These are phyloP conservation scores for Nothoprocta pentlandii DNA, from an alignment of 2,113 vertebrate genomes.

Conservation along the genomic window DNA sequence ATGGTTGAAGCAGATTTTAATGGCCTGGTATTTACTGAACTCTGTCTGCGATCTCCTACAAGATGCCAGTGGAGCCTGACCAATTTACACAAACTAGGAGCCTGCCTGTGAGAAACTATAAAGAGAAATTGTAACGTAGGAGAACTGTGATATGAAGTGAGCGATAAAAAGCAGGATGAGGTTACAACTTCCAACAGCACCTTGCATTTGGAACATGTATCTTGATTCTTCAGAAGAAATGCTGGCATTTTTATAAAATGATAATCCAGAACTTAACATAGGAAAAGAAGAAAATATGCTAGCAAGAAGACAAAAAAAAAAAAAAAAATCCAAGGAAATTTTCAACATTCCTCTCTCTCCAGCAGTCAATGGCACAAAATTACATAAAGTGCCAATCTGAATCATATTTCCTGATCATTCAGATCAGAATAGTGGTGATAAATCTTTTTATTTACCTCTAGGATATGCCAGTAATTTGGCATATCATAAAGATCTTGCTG, in stretches of 20 bases:
- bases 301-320: neutral
- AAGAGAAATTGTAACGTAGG: neutral
- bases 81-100: neutral
- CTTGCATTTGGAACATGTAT: slow-evolving; percentile 8
- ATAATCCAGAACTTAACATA: neutral
- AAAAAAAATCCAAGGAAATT: neutral
- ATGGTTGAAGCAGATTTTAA: neutral
- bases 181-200: neutral
- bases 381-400: neutral
- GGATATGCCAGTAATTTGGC: neutral
- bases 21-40: neutral
- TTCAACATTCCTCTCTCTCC: neutral
- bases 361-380: neutral
- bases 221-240: neutral
- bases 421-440: neutral
- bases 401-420: neutral
- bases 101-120: neutral
- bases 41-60: neutral
- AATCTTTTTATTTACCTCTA: neutral
- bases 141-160: neutral
- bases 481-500: neutral
- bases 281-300: neutral
- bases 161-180: neutral
- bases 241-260: neutral
- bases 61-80: neutral